A percentile compares a stretch with the other conserved stretches of the same genome.
These are phyloP conservation scores for Thamnophis elegans DNA, from an alignment of 2,797 vertebrate species.

Conservation along the genomic window DNA sequence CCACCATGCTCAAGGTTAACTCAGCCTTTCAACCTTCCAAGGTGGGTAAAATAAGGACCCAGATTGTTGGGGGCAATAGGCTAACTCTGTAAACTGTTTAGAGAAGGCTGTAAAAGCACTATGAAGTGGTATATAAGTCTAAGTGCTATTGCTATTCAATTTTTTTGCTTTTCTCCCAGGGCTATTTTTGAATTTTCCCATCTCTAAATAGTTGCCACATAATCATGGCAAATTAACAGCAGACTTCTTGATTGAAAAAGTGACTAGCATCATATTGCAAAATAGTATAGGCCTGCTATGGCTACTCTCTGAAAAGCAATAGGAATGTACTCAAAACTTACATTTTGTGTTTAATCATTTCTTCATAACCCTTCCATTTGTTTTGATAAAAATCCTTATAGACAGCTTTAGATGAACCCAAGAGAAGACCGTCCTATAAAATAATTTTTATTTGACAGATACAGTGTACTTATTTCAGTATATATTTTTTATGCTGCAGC, in stretches of 20 bases:
- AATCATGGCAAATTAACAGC: not conserved
- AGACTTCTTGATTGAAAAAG: not conserved
- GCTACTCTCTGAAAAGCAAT: not conserved
- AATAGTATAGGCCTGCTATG: fast-evolving
- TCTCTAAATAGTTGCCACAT: not conserved
- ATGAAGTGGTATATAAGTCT: too few relatives aligned
- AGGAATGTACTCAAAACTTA: slow-evolving; percentile 24
- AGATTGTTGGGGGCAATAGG: too few relatives aligned
- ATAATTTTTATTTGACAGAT: not conserved
- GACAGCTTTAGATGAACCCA: slow-evolving; percentile 15
- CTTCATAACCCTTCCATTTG: slow-evolving; percentile 18
- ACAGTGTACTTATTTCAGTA: not conserved
- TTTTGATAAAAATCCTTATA: slow-evolving; percentile 38
- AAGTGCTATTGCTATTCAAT: too few relatives aligned
- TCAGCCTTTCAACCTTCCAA: too few relatives aligned
- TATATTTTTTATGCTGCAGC: slow-evolving; percentile 70
- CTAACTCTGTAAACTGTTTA: too few relatives aligned
- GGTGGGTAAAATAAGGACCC: too few relatives aligned
- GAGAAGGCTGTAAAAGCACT: too few relatives aligned
- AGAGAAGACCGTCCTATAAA: slow-evolving; percentile 1
- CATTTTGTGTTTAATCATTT: slow-evolving; percentile 22
- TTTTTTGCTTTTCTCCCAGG: not conserved
- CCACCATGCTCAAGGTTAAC: too few relatives aligned
- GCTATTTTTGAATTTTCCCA: not conserved
- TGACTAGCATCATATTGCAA: not conserved